These are phyloP conservation scores for Aplocera efformata DNA, from an alignment of 2,888 invertebrate genomes.

Conservation along the genomic window DNA sequence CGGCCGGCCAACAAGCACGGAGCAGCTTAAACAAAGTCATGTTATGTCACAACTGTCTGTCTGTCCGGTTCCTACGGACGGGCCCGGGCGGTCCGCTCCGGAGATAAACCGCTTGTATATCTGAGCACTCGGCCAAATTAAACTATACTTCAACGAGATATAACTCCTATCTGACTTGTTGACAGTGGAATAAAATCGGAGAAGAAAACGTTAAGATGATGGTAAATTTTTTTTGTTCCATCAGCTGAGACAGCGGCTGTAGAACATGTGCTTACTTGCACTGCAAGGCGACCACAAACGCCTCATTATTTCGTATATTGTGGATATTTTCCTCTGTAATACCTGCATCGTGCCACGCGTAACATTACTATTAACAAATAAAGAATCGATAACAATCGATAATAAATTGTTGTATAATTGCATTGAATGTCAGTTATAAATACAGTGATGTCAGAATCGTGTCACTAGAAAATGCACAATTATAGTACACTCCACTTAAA, in stretches of 20 bases:
- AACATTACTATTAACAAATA: not conserved
- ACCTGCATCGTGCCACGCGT: no score
- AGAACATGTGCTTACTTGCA: no score
- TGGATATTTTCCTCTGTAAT: no score
- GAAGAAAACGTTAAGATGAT: no score
- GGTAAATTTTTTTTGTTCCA: no score
- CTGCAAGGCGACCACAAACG: no score
- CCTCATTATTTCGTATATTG: no score
- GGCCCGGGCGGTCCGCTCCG: not conserved
- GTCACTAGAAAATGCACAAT: constrained; percentile 6
- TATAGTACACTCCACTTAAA: not conserved
- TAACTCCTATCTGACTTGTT: no score
- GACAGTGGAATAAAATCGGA: no score
- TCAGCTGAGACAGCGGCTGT: no score
- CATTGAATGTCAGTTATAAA: constrained; percentile 20
- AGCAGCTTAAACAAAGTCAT: constrained; percentile 19
- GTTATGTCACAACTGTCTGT: constrained; percentile 19
- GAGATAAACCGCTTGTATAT: constrained; percentile 14
- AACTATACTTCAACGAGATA: not conserved
- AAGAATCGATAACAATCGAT: constrained; percentile 15
- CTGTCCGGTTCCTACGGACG: constrained; percentile 3
- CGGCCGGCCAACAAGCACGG: constrained; percentile 7
- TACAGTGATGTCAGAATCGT: constrained; percentile 19
- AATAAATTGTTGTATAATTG: constrained; percentile 4
- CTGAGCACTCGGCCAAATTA: constrained; percentile 9